Evolutionary conservation across 2,113 vertebrate genomes (phyloP), one percentile per base, ranked within the genome.

Genomic region (Puma concolor): DNA sequence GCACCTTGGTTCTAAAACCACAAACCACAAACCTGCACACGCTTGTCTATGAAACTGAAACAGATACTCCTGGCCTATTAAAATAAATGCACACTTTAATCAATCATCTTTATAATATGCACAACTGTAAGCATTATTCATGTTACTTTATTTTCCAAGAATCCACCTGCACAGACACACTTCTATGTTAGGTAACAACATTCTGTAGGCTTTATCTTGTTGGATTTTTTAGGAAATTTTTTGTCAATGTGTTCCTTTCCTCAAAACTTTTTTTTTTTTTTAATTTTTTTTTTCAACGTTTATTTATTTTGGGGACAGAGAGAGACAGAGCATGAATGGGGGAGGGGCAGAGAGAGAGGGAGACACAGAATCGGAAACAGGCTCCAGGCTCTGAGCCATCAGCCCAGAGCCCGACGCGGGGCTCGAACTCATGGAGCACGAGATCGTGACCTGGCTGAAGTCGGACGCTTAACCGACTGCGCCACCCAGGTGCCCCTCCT

Each of bases 241-340:
- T 63, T 92, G 33, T 7, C 5, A 33, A 44, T 84, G 33, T 60
- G 52, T 77, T 77, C 31, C 64, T 88, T 95, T 74, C 29, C 66
- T 95, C 71, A 92, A 87, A 94, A 71, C 38, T 71, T 54, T 57
- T 82, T 95, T n/a, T n/a, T n/a, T n/a, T n/a, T n/a, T n/a, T n/a
- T n/a, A n/a, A n/a, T n/a, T n/a, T n/a, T n/a, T n/a, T n/a, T n/a
- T n/a, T n/a, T n/a, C n/a, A n/a, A n/a, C n/a, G n/a, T n/a, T n/a
- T n/a, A n/a, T n/a, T n/a, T n/a, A n/a, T n/a, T n/a, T n/a, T n/a
- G n/a, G n/a, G n/a, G n/a, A n/a, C n/a, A n/a, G n/a, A n/a, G n/a
- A n/a, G n/a, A n/a, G n/a, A n/a, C n/a, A n/a, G n/a, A n/a, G n/a
- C n/a, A n/a, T n/a, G n/a, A n/a, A n/a, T n/a, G n/a, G n/a, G n/a